phyloP scores from a whole-genome alignment of 1,140 invertebrate genomes.

The Zaprionus ornatus region DNA sequence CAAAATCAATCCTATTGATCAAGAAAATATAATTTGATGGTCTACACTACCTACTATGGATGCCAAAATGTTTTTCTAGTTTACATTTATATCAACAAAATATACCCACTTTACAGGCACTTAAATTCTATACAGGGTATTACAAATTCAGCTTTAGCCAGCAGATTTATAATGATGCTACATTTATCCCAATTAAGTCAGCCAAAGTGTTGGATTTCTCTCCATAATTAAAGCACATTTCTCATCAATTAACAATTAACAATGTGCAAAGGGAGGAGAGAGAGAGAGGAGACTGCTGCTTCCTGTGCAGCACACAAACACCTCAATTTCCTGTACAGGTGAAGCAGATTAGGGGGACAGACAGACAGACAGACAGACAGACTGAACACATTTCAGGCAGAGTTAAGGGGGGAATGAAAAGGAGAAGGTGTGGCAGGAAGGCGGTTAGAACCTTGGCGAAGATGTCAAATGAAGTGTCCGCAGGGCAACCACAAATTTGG shows the following conservation, averaged over 20 bases:
- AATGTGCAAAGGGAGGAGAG: background rate
- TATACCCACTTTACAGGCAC: background rate
- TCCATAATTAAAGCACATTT: slow-evolving; percentile 3
- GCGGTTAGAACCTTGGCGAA: background rate
- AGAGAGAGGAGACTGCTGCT: background rate
- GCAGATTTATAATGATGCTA: background rate
- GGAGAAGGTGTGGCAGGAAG: background rate
- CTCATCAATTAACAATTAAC: slow-evolving; percentile 7
- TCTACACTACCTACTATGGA: too few relatives aligned
- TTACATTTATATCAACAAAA: background rate
- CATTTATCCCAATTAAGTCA: background rate
- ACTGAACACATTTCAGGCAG: slow-evolving; percentile 31
- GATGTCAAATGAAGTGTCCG: slow-evolving; percentile 74
- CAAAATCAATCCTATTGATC: too few relatives aligned
- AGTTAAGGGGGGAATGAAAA: background rate
- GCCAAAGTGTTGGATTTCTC: background rate
- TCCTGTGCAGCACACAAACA: slow-evolving; percentile 18
- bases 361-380: slow-evolving; percentile 31
- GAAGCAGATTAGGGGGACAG: background rate
- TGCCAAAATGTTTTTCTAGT: too few relatives aligned
- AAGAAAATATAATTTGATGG: too few relatives aligned
- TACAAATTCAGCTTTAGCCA: background rate
- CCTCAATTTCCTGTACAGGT: slow-evolving; percentile 23
- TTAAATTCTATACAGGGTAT: background rate
- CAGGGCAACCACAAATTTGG: slow-evolving; percentile 57